A percentile compares a stretch with the other conserved stretches of the same genome.
Evolutionary conservation across 2,113 vertebrate species (phyloP).

Genomic region (Forbesichthys papilliferus): DNA sequence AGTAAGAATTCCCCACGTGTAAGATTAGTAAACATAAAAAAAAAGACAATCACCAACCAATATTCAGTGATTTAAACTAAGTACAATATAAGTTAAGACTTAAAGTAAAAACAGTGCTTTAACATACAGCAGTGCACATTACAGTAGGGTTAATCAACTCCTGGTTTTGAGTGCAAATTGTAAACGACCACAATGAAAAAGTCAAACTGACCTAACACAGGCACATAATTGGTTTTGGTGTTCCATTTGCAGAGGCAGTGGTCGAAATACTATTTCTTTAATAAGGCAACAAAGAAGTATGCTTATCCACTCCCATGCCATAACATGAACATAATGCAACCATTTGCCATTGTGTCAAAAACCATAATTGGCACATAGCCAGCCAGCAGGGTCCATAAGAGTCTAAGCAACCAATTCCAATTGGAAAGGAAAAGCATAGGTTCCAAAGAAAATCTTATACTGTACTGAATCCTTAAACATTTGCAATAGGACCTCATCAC

Average conservation of each 20-base stretch:
- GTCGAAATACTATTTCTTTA: neutral
- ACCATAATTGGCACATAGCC: neutral
- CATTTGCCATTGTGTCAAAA: neutral
- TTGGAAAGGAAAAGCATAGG: neutral
- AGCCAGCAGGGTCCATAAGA: neutral
- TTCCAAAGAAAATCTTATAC: neutral
- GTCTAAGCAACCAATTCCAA: neutral
- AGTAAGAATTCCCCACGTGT: neutral
- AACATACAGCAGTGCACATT: neutral
- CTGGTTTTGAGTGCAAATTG: conserved; percentile 1
- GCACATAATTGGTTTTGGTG: conserved; percentile 55
- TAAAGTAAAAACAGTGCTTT: conserved; percentile 36
- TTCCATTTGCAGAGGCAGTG: conserved; percentile 31
- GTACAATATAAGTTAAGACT: neutral
- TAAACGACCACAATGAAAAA: conserved; percentile 14
- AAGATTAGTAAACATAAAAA: neutral
- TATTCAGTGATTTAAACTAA: conserved; percentile 1
- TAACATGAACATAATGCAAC: neutral
- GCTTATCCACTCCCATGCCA: neutral
- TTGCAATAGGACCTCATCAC: neutral
- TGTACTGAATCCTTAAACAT: neutral
- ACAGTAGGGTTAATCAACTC: neutral
- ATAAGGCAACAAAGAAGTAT: neutral
- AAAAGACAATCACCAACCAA: neutral
- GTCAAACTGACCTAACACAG: conserved; percentile 25